Evolutionary conservation across 1,140 invertebrate species (phyloP).

Genomic region (Littorina saxatilis): DNA sequence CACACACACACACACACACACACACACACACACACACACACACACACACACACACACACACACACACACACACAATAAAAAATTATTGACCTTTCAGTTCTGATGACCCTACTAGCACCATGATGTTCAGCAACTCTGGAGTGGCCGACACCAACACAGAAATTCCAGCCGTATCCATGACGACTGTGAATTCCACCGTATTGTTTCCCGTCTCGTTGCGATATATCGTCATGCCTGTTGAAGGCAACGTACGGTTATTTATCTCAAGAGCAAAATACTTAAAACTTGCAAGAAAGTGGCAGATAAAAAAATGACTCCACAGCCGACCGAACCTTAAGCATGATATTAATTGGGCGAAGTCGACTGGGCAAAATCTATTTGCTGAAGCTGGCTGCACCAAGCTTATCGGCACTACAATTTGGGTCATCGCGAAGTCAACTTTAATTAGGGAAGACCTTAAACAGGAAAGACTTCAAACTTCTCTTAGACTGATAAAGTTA

Average conservation of each 20-base stretch:
- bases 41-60: neutral
- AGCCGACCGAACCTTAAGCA: neutral
- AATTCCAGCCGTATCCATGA: conserved; percentile 56
- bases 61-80: neutral
- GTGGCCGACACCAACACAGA: conserved; percentile 61
- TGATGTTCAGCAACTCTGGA: conserved; percentile 63
- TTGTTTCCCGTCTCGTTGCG: conserved; percentile 40
- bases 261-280: conserved; percentile 6
- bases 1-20: too few species aligned
- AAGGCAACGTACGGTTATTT: too few species aligned
- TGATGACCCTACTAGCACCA: conserved; percentile 59
- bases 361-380: neutral
- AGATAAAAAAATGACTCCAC: neutral
- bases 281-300: neutral
- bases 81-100: conserved; percentile 59
- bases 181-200: conserved; percentile 53
- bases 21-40: too few species aligned
- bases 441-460: too few species aligned
- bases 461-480: too few species aligned
- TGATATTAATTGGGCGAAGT: too few species aligned
- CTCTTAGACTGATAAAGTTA: too few species aligned
- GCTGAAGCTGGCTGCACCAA: too few species aligned
- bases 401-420: too few species aligned
- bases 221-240: conserved; percentile 51
- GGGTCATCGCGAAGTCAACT: too few species aligned